phyloP scores from a whole-genome alignment of 2,888 invertebrate genomes.

The Brachynemurus nebulosus region DNA sequence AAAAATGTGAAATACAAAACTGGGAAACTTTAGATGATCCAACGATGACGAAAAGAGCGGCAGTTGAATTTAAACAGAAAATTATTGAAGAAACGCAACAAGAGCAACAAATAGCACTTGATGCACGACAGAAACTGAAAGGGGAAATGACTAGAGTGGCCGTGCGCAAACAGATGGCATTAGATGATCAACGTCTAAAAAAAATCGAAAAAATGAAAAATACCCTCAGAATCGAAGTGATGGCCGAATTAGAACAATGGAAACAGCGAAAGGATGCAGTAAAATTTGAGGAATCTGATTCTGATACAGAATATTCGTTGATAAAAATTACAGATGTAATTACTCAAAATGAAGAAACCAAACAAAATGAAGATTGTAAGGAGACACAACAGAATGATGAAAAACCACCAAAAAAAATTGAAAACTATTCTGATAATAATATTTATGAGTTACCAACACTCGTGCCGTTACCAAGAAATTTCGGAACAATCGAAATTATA shows the following conservation, averaged over 20 bases:
- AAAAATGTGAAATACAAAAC: constrained; percentile 38
- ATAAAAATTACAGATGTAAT: too few relatives aligned
- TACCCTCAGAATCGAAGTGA: constrained; percentile 44
- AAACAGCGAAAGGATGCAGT: too few relatives aligned
- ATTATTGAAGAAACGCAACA: constrained; percentile 41
- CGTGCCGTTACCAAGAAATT: constrained; percentile 42
- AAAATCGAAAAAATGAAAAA: constrained; percentile 50
- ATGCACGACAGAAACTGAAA: constrained; percentile 38
- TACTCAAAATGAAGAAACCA: constrained; percentile 27
- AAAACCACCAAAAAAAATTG: constrained; percentile 21
- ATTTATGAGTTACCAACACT: constrained; percentile 29
- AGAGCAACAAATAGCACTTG: constrained; percentile 37
- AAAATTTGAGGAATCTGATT: too few relatives aligned
- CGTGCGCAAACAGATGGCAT: constrained; percentile 42
- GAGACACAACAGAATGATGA: too few relatives aligned
- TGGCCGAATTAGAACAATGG: constrained; percentile 52
- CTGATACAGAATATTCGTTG: too few relatives aligned
- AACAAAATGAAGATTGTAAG: constrained; percentile 27
- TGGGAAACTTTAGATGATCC: constrained; percentile 48
- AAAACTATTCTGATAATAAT: constrained; percentile 22
- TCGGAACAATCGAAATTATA: constrained; percentile 44
- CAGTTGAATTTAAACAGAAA: constrained; percentile 38
- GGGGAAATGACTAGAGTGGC: constrained; percentile 42
- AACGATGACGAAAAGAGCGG: constrained; percentile 40
- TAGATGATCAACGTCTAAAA: constrained; percentile 41